Conservation (phyloP, 2,113 vertebrate genomes). For the Nesospiza acunhae region DNA sequence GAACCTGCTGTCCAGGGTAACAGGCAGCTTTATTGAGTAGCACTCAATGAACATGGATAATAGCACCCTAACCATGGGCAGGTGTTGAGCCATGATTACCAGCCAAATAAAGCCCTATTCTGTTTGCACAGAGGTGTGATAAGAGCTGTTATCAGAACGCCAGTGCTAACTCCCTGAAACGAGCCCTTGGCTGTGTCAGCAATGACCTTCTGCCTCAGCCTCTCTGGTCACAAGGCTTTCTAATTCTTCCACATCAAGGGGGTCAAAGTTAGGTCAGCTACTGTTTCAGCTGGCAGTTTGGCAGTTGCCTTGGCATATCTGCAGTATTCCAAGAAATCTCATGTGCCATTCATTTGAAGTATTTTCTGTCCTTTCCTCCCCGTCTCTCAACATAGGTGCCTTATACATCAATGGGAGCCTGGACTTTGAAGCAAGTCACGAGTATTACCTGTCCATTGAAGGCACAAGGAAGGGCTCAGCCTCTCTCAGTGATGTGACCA, state of each 20-base stretch:
- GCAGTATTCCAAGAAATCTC: not conserved
- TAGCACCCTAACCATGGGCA: not conserved
- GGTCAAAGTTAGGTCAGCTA: not conserved
- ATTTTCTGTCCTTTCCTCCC: not conserved
- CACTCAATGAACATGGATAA: not conserved
- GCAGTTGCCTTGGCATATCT: not conserved
- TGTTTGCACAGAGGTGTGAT: not conserved
- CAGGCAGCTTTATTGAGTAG: not conserved
- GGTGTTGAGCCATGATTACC: not conserved
- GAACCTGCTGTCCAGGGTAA: not conserved
- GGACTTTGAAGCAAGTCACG: constrained; percentile 86
- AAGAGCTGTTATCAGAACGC: not conserved
- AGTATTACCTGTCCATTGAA: constrained; percentile 90
- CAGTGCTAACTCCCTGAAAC: not conserved
- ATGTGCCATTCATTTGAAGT: not conserved
- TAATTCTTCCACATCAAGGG: not conserved
- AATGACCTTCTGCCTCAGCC: not conserved
- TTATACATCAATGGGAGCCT: constrained; percentile 81
- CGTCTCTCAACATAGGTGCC: constrained; percentile 58
- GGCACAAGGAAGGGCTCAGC: constrained; percentile 82
- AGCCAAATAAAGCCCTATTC: not conserved
- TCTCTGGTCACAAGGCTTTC: not conserved
- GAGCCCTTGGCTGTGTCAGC: not conserved
- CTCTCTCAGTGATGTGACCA: constrained; percentile 85
- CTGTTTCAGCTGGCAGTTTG: not conserved